Evolutionary conservation across 2,797 vertebrate genomes (phyloP).

Genomic region (Rhabdophis nuchalis): DNA sequence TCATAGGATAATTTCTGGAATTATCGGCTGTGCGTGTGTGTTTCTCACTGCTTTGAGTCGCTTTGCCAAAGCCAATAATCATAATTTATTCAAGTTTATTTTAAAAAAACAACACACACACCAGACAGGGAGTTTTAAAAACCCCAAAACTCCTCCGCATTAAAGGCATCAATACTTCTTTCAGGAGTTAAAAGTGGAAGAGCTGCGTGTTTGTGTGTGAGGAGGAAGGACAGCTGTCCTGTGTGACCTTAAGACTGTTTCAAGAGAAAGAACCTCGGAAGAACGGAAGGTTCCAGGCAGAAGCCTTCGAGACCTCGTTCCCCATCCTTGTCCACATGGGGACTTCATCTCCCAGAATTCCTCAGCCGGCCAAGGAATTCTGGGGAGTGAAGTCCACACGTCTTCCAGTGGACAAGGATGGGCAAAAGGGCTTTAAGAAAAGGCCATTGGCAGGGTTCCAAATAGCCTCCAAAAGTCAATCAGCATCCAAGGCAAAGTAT

Average conservation of each 20-base stretch:
- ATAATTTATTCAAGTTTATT: slow-evolving; percentile 19
- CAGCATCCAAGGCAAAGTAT: too few relatives aligned
- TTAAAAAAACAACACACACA: not conserved
- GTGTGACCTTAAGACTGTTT: not conserved
- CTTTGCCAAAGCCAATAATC: slow-evolving; percentile 13
- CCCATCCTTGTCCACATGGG: not conserved
- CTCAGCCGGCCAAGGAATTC: not conserved
- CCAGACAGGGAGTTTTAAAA: not conserved
- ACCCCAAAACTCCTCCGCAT: not conserved
- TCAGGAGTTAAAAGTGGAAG: slow-evolving; percentile 2
- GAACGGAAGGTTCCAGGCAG: not conserved
- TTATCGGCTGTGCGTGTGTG: not conserved
- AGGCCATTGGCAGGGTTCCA: not conserved
- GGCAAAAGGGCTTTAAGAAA: not conserved
- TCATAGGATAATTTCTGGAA: not conserved
- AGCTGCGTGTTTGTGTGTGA: not conserved
- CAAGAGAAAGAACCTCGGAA: not conserved
- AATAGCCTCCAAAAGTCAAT: too few relatives aligned
- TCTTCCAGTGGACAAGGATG: not conserved
- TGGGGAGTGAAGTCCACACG: not conserved
- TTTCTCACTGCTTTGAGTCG: not conserved
- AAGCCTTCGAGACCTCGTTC: not conserved
- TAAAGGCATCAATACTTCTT: not conserved
- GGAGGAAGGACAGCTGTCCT: not conserved
- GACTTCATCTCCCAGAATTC: not conserved